Conservation (phyloP, 2,797 vertebrate genomes). For the Semaprochilodus insignis region DNA sequence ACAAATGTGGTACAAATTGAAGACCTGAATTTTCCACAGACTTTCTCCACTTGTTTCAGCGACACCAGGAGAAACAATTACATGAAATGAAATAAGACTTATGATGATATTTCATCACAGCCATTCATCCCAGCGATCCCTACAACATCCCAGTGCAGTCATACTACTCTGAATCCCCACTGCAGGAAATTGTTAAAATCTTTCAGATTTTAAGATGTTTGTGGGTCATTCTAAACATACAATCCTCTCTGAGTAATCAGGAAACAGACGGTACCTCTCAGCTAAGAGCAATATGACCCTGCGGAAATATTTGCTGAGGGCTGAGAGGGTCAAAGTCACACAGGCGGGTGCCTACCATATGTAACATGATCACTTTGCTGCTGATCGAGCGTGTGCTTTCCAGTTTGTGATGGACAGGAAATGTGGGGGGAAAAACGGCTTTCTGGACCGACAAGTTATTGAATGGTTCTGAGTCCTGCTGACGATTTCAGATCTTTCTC, state of each 20-base stretch:
- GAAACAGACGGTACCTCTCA: not conserved
- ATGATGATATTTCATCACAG: too few species aligned
- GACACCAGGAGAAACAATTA: too few species aligned
- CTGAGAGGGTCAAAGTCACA: conserved; percentile 34
- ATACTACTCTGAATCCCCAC: too few species aligned
- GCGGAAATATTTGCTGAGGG: conserved; percentile 21
- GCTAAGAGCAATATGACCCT: conserved; percentile 11
- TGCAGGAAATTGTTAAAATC: too few species aligned
- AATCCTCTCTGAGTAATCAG: not conserved
- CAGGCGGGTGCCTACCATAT: not conserved
- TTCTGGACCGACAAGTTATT: conserved; percentile 31
- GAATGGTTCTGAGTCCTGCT: conserved; percentile 35
- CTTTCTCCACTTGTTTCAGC: too few species aligned
- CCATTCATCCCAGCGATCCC: too few species aligned
- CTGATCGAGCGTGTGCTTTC: conserved; percentile 25
- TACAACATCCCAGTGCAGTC: too few species aligned
- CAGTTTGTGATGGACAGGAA: conserved; percentile 30
- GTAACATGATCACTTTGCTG: conserved; percentile 22
- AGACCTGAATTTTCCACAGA: too few species aligned
- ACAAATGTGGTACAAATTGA: too few species aligned
- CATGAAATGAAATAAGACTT: too few species aligned
- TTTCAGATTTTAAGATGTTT: too few species aligned
- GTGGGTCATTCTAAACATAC: not conserved
- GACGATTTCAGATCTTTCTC: conserved; percentile 33
- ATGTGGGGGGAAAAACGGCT: not conserved